Evolutionary conservation across 2,113 vertebrate genomes (phyloP), one percentile per base, ranked within the genome.

Genomic region (Barnardius zonarius): DNA sequence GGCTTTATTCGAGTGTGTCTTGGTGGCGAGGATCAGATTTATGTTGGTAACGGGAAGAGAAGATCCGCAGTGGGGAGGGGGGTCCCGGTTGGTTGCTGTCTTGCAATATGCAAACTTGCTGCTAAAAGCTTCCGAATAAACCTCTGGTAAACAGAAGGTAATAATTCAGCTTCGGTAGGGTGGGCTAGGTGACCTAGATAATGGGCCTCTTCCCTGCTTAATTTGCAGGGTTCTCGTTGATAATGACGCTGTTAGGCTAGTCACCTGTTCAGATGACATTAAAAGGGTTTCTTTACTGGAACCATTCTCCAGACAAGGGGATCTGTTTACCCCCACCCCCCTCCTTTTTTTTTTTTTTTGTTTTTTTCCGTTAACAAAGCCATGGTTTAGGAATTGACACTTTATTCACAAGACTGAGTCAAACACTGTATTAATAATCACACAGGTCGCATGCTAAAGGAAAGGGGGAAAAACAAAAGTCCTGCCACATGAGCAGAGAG

Each of bases 161-260:
- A 59, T 54, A 68, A 11, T 86, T 83, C 48, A 10, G 77, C 49
- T 59, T 27, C 25, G 70, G 66, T 39, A 73, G 61, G 91, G 97
- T 97, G 90, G 92, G 91, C 80, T 94, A 69, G 57, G 62, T 96
- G 94, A 97, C 93, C 96, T 92, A 95, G 44, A 95, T 96, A 92
- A 92, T 76, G 49, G 88, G 82, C 91, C 77, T 89, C 80, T 95
- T 86, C 91, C 79, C 75, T 70, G 90, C 85, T 91, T 94, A 80
- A 90, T 95, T 93, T 95, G 78, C 90, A 75, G 63, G 84, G 91
- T 92, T 94, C 74, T 92, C 30, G 31, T 2, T 54, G 84, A 18
- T 57, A 79, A 75, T 81, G 92, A 91, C 61, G 91, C 73, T 94
- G 41, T 49, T 59, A n/a, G 69, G 35, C 46, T 49, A 43, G 83